Base-by-base conservation (phyloP, 2,888 invertebrate genomes). In the Phaonia tiefii region DNA sequence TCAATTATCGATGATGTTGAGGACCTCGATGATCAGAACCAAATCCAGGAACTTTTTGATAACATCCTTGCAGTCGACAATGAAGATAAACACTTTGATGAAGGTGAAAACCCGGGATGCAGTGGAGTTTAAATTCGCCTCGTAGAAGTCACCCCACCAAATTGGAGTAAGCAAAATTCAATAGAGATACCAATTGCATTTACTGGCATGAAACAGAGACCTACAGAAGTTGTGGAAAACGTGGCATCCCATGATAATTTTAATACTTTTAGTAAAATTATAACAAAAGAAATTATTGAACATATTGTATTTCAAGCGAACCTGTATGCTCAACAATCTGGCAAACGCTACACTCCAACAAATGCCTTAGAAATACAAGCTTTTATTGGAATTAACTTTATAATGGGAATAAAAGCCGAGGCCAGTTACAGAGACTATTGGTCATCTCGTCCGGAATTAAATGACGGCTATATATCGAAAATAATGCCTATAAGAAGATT, bases 381-480 rank as follows among this genome's bases (percentile, higher is more conserved):
- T 31, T 58, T 25, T 58, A 58, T 58, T 31, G n/a, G 11, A 58
- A 65, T 65, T 25, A 39, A 65, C 20, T 65, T 65, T 65, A 22
- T 65, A n/a, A 65, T 65, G 65, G 65, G 25, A 44, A n/a, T 65
- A 44, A 46, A 66, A 46, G 46, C 22, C 10, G 46, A 66, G 46
- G 65, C 22, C 3, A 46, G 26, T n/a, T 66, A n/a, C 31, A 25
- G 46, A n/a, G n/a, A n/a, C n/a, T n/a, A n/a, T n/a, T n/a, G n/a
- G n/a, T n/a, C n/a, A n/a, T n/a, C n/a, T n/a, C n/a, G n/a, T n/a
- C n/a, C n/a, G n/a, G n/a, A n/a, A n/a, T n/a, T n/a, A n/a, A n/a
- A n/a, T n/a, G n/a, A n/a, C n/a, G n/a, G n/a, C n/a, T n/a, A n/a
- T n/a, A n/a, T n/a, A n/a, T n/a, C n/a, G n/a, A n/a, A n/a, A 66